Base-by-base conservation (phyloP, 2,113 vertebrate species). In the Heterotilapia buettikoferi region DNA sequence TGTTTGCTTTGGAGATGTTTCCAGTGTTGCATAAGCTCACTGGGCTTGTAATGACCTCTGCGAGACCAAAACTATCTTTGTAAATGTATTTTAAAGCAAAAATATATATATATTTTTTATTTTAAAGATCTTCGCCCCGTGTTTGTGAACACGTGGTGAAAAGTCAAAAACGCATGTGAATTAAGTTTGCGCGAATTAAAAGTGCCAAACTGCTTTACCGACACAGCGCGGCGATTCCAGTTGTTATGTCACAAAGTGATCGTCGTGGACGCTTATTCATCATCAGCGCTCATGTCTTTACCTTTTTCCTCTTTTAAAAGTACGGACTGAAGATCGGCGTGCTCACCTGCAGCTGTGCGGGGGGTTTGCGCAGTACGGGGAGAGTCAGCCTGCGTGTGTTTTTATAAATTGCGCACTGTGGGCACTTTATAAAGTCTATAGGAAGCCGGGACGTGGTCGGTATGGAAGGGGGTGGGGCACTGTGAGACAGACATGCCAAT, bases 311-410 rank as follows among this genome's bases (percentile, higher is more conserved):
- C 26, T n/a, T 43, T 40, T 57, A 29, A 47, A 82, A 57, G 56
- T 61, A 4, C 2, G 14, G 29, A 43, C 19, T 36, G 6, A 5
- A 68, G 26, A 24, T 16, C 31, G 1, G 18, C 33, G 19, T 2
- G 3, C 95, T 93, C 91, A 95, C 95, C 95, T 61, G 85, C 73
- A 63, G 86, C 56, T 45, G 82, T 7, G 14, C n/a, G 13, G 53
- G 33, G 45, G n/a, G 2, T 36, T 38, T 3, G 16, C 8, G 6
- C 24, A 36, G 83, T 26, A 45, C 13, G 8, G 21, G 21, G 31
- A 31, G 21, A 36, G 7, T 3, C 13, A 2, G 73, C 3, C 21
- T 19, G 43, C 2, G 3, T 26, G 38, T 3, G 9, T 7, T n/a
- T 9, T 18, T 14, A 10, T 29, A 52, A n/a, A 54, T 61, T 14